phyloP scores from a whole-genome alignment of 1,140 invertebrate species.

The Heliconius eleuchia region DNA sequence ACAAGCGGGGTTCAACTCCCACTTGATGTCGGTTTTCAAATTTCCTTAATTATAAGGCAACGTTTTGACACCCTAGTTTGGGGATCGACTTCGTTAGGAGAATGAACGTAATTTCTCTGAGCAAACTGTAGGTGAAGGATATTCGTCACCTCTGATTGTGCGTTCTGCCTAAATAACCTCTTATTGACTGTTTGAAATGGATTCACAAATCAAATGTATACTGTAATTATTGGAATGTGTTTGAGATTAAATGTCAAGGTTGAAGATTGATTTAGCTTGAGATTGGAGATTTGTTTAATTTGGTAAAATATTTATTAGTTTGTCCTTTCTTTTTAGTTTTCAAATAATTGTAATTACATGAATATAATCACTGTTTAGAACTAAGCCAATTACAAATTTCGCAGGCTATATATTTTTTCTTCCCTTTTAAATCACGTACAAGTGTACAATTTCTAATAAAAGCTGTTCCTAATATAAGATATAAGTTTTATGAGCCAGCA shows the following conservation, averaged over 20 bases:
- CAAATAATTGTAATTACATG: no score
- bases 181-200: slow-evolving; percentile 11
- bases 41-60: slow-evolving; percentile 74
- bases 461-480: no score
- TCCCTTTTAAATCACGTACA: no score
- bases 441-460: no score
- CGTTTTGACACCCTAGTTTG: slow-evolving; percentile 54
- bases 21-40: slow-evolving; percentile 71
- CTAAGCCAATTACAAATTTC: no score
- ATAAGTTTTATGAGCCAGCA: no score
- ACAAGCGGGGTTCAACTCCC: slow-evolving; percentile 49
- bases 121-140: slow-evolving; percentile 17
- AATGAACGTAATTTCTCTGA: slow-evolving; percentile 18
- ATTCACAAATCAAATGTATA: slow-evolving; percentile 14
- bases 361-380: not conserved
- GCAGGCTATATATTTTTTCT: no score
- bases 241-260: not conserved
- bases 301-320: no score
- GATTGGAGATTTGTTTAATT: not conserved
- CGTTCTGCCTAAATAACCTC: slow-evolving; percentile 9
- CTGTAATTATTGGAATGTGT: slow-evolving; percentile 1
- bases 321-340: no score
- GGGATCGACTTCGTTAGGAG: slow-evolving; percentile 41
- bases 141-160: slow-evolving; percentile 11
- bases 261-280: not conserved